phyloP scores from a whole-genome alignment of 2,797 vertebrate genomes.

The Alcedo quadribrachys region DNA sequence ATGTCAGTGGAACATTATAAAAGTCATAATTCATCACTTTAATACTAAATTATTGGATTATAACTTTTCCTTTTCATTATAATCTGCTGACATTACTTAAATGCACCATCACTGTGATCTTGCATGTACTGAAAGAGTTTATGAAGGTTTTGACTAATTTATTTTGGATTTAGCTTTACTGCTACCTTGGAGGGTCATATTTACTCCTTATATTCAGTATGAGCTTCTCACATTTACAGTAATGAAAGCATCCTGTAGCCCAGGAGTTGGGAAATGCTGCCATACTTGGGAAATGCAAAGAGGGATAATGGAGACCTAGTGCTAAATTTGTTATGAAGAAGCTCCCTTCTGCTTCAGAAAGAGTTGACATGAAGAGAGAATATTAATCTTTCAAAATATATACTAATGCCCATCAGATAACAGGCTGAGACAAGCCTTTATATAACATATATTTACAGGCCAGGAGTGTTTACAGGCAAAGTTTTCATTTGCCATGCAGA shows the following conservation, averaged over 20 bases:
- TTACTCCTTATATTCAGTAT: not conserved
- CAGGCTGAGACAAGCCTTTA: not conserved
- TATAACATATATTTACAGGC: not conserved
- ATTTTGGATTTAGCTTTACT: constrained; percentile 3
- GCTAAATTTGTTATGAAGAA: not conserved
- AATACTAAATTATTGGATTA: constrained; percentile 7
- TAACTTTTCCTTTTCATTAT: constrained; percentile 30
- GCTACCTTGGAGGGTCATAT: constrained; percentile 17
- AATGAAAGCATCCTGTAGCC: constrained; percentile 8
- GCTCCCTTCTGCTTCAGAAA: not conserved
- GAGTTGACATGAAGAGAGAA: not conserved
- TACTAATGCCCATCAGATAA: not conserved
- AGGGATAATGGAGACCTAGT: not conserved
- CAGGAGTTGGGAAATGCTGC: not conserved
- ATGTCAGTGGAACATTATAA: constrained; percentile 12
- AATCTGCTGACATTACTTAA: constrained; percentile 40
- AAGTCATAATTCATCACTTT: constrained; percentile 38
- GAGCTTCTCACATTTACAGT: not conserved
- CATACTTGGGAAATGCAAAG: not conserved
- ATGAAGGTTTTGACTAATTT: constrained; percentile 34
- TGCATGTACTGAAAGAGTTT: not conserved
- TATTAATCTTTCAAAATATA: constrained; percentile 1
- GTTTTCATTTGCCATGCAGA: not conserved
- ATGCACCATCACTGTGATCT: not conserved
- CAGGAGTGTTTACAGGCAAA: not conserved